Percentiles rank a stretch among this genome's conserved stretches.
Conservation (phyloP, 2,113 vertebrate genomes). For the Perognathus longimembris region DNA sequence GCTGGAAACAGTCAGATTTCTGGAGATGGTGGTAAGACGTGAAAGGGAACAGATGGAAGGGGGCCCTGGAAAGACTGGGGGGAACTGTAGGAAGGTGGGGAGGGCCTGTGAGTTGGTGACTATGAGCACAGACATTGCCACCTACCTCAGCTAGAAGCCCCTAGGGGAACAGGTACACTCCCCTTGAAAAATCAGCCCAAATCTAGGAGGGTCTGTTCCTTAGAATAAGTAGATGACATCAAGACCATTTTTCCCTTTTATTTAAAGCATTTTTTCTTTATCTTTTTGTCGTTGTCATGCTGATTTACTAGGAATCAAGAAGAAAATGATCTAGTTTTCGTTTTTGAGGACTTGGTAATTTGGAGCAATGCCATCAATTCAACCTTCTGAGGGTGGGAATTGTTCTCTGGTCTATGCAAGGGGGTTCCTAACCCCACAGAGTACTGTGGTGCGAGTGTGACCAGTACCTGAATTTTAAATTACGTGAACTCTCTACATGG, state of each 20-base stretch:
- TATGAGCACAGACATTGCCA: neutral
- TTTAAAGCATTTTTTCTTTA: neutral
- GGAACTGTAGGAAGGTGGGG: too few species aligned
- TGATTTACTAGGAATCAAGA: neutral
- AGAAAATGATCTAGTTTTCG: neutral
- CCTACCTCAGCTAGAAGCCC: neutral
- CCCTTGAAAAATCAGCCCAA: neutral
- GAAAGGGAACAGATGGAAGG: neutral
- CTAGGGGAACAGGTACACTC: rapidly evolving
- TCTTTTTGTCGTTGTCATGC: neutral
- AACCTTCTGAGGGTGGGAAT: neutral
- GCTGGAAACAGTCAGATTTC: neutral
- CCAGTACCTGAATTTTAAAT: neutral
- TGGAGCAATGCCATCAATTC: neutral
- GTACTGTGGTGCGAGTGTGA: neutral
- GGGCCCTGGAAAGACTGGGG: rapidly evolving
- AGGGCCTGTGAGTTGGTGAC: neutral
- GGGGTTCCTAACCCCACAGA: rapidly evolving
- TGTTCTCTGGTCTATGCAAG: neutral
- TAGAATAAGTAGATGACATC: too few species aligned
- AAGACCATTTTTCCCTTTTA: too few species aligned
- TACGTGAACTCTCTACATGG: neutral
- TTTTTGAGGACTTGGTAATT: neutral
- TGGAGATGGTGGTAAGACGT: neutral
- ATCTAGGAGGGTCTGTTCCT: neutral